Evolutionary conservation across 1,140 invertebrate genomes (phyloP), one percentile per base, ranked within the genome.

Genomic region (Chlorops oryzae): DNA sequence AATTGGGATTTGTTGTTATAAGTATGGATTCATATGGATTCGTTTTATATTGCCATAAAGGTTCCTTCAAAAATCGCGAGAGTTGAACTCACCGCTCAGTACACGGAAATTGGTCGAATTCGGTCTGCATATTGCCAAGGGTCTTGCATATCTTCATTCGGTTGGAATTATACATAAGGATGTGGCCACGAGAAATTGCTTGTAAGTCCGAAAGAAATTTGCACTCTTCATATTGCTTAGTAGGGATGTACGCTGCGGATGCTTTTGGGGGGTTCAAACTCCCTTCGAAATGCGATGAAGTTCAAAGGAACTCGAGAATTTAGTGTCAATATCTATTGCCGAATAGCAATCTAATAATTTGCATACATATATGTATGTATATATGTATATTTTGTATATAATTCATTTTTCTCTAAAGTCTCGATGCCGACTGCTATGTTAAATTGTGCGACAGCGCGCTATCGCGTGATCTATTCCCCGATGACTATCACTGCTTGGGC

Each of bases 401-500:
- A n/a, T n/a, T n/a, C n/a, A n/a, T 45, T 42, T 34, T 52, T 53
- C 27, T 54, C 62, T 65, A 10, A 65, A 91, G 87, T 47, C 80
- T 90, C 50, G 87, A 90, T 67, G 85, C 87, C 56, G 84, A 89
- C 61, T 77, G 93, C 51, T 82, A 83, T 66, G 84, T 97, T 34
- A 87, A 90, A 74, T 78, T 98, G 53, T 86, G 87, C 34, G 95
- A 98, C 73, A 89, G 86, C 59, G 89, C 91, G 21, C 71, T 98
- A 41, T 85, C 92, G 1, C 77, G 91, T 21, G 94, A 97, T 74
- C 75, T 97, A 34, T 98, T 96, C 72, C 92, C 94, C 5, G 84
- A 85, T 55, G 95, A 98, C 72, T 98, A 98, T 73, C 88, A 95
- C 70, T 95, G 92, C 72, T 76, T 96, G 27, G 92, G 89, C 1